These are phyloP conservation scores for Botia kubotai DNA, from an alignment of 2,797 vertebrate genomes.

Conservation along the genomic window DNA sequence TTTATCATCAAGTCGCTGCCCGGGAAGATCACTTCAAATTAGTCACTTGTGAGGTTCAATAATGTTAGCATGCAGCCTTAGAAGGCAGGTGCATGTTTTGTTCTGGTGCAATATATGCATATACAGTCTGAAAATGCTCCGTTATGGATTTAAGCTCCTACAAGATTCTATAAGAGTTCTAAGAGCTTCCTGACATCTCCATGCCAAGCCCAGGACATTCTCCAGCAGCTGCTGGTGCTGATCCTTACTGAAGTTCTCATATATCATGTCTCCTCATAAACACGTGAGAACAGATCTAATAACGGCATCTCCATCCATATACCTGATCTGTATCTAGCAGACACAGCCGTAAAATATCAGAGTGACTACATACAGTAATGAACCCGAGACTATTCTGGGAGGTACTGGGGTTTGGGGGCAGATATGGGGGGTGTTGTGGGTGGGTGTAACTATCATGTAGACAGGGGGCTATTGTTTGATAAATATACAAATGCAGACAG, in stretches of 20 bases:
- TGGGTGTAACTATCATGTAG: not conserved
- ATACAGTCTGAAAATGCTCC: no score
- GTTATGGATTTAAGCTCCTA: no score
- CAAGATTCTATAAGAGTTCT: no score
- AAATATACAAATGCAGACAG: no score
- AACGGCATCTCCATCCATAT: slow-evolving; percentile 33
- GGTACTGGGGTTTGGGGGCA: not conserved
- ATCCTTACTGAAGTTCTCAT: not conserved
- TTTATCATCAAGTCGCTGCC: no score
- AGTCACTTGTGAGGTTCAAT: no score
- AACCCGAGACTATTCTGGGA: not conserved
- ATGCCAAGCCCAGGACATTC: not conserved
- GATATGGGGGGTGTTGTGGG: no score
- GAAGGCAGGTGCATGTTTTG: no score
- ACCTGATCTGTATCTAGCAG: slow-evolving; percentile 9
- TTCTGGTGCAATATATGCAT: no score
- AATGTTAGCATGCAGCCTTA: no score
- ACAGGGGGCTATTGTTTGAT: not conserved
- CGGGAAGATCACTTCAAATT: no score
- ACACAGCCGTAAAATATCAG: not conserved
- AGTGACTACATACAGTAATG: not conserved
- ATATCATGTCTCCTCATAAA: slow-evolving; percentile 38
- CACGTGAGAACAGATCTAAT: slow-evolving; percentile 19
- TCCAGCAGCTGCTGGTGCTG: not conserved
- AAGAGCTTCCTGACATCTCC: no score